Evolutionary conservation across 2,888 invertebrate genomes (phyloP).

Genomic region (Eristalinus sepulchralis): DNA sequence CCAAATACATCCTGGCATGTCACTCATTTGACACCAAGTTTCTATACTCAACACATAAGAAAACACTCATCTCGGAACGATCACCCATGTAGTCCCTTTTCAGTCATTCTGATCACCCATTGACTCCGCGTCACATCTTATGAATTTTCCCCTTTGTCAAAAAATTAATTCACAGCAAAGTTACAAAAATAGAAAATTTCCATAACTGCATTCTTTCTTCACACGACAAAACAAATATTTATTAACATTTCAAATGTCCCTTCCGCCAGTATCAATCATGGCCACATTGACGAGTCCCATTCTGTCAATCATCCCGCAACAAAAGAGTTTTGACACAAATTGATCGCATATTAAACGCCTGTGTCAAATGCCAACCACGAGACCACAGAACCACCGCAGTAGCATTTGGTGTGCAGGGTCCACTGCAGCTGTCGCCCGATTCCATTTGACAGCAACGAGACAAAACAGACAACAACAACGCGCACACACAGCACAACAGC

Average conservation of each 20-base stretch:
- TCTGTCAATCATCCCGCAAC: slow-evolving; percentile 64
- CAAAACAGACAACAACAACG: slow-evolving; percentile 18
- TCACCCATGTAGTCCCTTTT: not conserved
- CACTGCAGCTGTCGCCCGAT: slow-evolving; percentile 65
- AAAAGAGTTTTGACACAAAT: slow-evolving; percentile 71
- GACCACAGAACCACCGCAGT: slow-evolving; percentile 23
- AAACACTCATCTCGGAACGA: not conserved
- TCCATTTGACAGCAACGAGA: slow-evolving; percentile 50
- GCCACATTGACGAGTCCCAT: slow-evolving; percentile 65
- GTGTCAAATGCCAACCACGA: slow-evolving; percentile 50
- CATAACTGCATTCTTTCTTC: not conserved
- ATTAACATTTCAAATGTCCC: slow-evolving; percentile 32
- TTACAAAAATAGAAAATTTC: not conserved
- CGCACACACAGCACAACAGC: not conserved
- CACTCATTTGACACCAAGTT: too few relatives aligned
- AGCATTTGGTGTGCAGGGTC: slow-evolving; percentile 18
- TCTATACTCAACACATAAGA: too few relatives aligned
- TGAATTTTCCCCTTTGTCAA: not conserved
- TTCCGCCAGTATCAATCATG: slow-evolving; percentile 66
- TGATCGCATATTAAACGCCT: slow-evolving; percentile 66
- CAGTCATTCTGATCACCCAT: not conserved
- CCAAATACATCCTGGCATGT: too few relatives aligned
- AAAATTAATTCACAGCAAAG: not conserved
- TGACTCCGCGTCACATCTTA: too few relatives aligned
- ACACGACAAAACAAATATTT: slow-evolving; percentile 21